These are phyloP conservation scores for Hippolais icterina DNA, from an alignment of 2,113 vertebrate genomes.

Conservation along the genomic window DNA sequence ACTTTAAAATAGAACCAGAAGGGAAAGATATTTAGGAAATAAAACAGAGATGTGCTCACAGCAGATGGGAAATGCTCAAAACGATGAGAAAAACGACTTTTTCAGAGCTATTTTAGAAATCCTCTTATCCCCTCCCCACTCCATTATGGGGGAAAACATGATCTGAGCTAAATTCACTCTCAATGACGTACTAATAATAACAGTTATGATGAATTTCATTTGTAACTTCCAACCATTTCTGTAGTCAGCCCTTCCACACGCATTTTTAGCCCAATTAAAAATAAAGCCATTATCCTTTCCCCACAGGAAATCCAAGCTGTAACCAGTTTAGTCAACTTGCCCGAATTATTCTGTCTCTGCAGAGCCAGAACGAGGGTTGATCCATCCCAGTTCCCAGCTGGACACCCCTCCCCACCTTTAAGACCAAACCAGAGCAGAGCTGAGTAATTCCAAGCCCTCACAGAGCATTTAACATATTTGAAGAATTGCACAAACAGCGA, in stretches of 20 bases:
- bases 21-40: slow-evolving; percentile 44
- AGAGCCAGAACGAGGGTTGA: background rate
- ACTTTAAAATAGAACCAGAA: slow-evolving; percentile 47
- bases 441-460: background rate
- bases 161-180: slow-evolving; percentile 36
- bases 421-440: background rate
- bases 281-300: slow-evolving; percentile 16
- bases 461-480: slow-evolving; percentile 28
- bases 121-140: background rate
- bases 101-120: slow-evolving; percentile 25
- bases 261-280: slow-evolving; percentile 48
- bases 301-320: slow-evolving; percentile 18
- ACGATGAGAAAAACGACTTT: background rate
- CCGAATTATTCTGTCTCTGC: background rate
- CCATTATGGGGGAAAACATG: background rate
- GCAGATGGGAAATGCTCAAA: slow-evolving; percentile 50
- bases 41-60: slow-evolving; percentile 19
- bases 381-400: background rate
- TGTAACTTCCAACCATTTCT: background rate
- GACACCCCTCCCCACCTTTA: background rate
- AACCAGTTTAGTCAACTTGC: background rate
- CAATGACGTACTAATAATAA: slow-evolving; percentile 33
- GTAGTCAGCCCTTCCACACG: background rate
- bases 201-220: background rate
- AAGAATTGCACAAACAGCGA: slow-evolving; percentile 43